Conservation (phyloP, 2,113 vertebrate genomes). For the Heterotis niloticus region DNA sequence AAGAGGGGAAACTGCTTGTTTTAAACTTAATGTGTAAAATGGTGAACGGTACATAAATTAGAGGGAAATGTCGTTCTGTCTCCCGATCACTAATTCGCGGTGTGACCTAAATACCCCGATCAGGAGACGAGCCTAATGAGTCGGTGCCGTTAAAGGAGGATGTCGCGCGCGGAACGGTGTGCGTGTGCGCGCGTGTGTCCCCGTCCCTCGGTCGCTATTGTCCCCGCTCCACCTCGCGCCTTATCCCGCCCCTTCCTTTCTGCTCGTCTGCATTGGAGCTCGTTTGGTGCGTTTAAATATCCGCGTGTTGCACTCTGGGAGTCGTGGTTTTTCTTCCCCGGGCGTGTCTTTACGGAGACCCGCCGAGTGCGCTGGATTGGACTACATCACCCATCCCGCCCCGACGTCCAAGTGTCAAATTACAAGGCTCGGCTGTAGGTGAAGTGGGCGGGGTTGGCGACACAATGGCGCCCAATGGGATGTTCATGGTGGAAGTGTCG, state of each 20-base stretch:
- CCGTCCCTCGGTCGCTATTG: slow-evolving; percentile 63
- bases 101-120: slow-evolving; percentile 40
- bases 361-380: slow-evolving; percentile 42
- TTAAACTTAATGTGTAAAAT: too few species aligned
- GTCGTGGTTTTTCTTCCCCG: slow-evolving; percentile 55
- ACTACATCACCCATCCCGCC: slow-evolving; percentile 65
- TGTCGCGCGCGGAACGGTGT: neutral
- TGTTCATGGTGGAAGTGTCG: slow-evolving; percentile 20
- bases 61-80: neutral
- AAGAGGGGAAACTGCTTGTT: neutral
- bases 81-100: slow-evolving; percentile 9
- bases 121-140: slow-evolving; percentile 27
- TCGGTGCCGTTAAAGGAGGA: slow-evolving; percentile 17
- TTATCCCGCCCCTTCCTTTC: slow-evolving; percentile 48
- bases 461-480: slow-evolving; percentile 10
- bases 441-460: slow-evolving; percentile 46
- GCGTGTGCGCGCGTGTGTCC: neutral
- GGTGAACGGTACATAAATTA: too few species aligned
- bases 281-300: slow-evolving; percentile 41
- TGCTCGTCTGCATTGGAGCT: slow-evolving; percentile 33
- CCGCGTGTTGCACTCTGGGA: slow-evolving; percentile 59
- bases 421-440: slow-evolving; percentile 56
- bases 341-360: slow-evolving; percentile 60
- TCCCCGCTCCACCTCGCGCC: slow-evolving; percentile 55
- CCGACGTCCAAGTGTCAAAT: slow-evolving; percentile 62